phyloP scores from a whole-genome alignment of 2,113 vertebrate species.

The Urocolius indicus region DNA sequence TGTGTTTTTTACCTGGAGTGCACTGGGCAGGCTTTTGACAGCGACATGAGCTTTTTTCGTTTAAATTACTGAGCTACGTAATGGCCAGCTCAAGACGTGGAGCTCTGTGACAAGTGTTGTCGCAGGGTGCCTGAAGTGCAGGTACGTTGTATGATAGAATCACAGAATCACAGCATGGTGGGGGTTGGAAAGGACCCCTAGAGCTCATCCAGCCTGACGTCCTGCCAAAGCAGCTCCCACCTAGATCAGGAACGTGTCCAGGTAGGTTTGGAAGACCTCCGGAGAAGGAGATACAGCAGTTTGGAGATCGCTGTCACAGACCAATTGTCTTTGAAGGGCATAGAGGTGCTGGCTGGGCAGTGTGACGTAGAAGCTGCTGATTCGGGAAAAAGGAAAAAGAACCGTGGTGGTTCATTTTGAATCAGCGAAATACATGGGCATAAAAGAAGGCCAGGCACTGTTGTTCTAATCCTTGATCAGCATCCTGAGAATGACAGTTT shows the following conservation, averaged over 20 bases:
- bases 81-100: fast-evolving
- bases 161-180: too few species aligned
- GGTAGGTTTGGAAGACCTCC: too few species aligned
- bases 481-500: not conserved
- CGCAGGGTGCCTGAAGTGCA: fast-evolving
- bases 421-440: not conserved
- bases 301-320: not conserved
- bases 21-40: not conserved
- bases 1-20: not conserved
- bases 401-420: not conserved
- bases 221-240: too few species aligned
- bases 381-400: too few species aligned
- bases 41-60: not conserved
- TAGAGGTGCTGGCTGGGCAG: not conserved
- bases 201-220: too few species aligned
- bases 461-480: not conserved
- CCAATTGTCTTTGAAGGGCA: fast-evolving
- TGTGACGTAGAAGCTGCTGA: not conserved
- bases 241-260: too few species aligned
- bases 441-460: not conserved
- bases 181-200: too few species aligned
- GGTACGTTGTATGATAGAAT: fast-evolving
- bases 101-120: not conserved
- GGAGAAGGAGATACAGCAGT: not conserved
- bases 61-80: fast-evolving